phyloP scores from a whole-genome alignment of 2,797 vertebrate species.

The Coregonus sp. region DNA sequence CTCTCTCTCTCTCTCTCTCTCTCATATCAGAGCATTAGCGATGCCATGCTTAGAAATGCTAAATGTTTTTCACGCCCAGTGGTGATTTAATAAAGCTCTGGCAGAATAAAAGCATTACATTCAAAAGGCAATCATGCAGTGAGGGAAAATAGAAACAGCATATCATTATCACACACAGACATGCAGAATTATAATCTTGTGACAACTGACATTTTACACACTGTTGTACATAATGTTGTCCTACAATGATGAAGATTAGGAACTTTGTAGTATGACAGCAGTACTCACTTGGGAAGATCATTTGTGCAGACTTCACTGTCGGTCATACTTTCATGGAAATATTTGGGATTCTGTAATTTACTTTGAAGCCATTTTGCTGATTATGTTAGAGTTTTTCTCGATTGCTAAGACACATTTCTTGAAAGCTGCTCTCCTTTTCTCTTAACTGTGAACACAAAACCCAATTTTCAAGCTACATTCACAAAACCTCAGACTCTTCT shows the following conservation, averaged over 20 bases:
- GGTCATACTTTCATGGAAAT: not conserved
- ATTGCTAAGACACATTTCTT: too few relatives aligned
- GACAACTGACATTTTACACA: conserved; percentile 12
- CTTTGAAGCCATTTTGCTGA: not conserved
- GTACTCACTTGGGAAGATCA: too few relatives aligned
- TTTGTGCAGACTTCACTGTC: too few relatives aligned
- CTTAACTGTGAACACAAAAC: too few relatives aligned
- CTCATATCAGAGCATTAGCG: not conserved
- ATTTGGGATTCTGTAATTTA: not conserved
- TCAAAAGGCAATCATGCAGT: not conserved
- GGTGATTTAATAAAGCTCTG: conserved; percentile 30
- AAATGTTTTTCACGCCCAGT: conserved; percentile 31
- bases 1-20: too few relatives aligned
- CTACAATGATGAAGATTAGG: conserved; percentile 7
- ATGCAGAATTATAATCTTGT: conserved; percentile 18
- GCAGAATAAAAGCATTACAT: conserved; percentile 20
- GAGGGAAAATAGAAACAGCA: conserved; percentile 16
- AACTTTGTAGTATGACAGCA: not conserved
- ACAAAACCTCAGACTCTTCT: too few relatives aligned
- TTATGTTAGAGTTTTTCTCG: too few relatives aligned
- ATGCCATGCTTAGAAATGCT: conserved; percentile 16
- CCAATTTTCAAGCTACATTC: too few relatives aligned
- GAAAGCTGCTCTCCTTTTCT: too few relatives aligned
- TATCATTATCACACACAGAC: conserved; percentile 21
- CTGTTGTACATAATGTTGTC: conserved; percentile 16